phyloP scores from a whole-genome alignment of 2,888 invertebrate species.

The Mesodorylaimus sp. region DNA sequence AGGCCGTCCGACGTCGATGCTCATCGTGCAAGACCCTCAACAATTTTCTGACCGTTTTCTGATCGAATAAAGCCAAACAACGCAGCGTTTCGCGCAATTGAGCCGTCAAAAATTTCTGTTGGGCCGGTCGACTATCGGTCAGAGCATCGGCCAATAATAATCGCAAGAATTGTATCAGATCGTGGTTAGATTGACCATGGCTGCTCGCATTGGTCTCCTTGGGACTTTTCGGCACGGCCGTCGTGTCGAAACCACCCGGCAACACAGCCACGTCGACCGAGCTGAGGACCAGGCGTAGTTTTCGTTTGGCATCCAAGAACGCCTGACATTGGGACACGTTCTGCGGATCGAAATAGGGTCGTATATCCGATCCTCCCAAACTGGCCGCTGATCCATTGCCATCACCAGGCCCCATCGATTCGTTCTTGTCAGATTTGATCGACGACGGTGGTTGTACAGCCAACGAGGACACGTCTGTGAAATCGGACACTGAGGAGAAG shows the following conservation, averaged over 20 bases:
- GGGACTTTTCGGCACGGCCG: slow-evolving; percentile 10
- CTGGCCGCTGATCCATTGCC: slow-evolving; percentile 4
- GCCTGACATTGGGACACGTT: slow-evolving; percentile 43
- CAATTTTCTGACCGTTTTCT: slow-evolving; percentile 51
- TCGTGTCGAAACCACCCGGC: slow-evolving; percentile 9
- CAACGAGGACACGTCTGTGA: too few species aligned
- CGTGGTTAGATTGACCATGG: too few species aligned
- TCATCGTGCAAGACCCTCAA: slow-evolving; percentile 56
- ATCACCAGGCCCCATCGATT: neutral
- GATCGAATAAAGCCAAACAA: slow-evolving; percentile 53
- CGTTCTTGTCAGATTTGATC: neutral
- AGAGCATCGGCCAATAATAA: slow-evolving; percentile 54
- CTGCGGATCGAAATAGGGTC: slow-evolving; percentile 35
- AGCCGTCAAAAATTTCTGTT: slow-evolving; percentile 54
- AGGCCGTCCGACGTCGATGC: slow-evolving; percentile 54
- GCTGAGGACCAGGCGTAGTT: slow-evolving; percentile 69
- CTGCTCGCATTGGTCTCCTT: too few species aligned
- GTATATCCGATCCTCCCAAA: neutral
- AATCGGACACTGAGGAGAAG: too few species aligned
- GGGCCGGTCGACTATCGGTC: too few species aligned
- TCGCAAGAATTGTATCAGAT: slow-evolving; percentile 28
- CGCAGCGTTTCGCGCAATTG: slow-evolving; percentile 64
- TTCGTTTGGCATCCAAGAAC: slow-evolving; percentile 58
- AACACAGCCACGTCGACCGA: slow-evolving; percentile 46
- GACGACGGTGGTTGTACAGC: too few species aligned